Conservation (phyloP, 2,797 vertebrate genomes). For the Microtus californicus region DNA sequence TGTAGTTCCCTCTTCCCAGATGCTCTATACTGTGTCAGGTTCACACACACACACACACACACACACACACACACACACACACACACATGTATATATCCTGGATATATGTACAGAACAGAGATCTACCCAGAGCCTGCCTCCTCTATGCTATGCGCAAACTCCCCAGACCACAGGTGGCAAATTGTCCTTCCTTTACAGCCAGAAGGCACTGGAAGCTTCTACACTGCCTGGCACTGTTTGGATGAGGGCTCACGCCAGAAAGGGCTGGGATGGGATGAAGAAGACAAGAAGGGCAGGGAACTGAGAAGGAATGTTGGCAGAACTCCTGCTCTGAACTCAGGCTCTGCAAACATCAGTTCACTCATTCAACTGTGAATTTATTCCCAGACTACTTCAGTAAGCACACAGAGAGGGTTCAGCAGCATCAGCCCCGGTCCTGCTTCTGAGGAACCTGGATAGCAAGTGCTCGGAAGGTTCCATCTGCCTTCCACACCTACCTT, state of each 20-base stretch:
- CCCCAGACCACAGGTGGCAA: not conserved
- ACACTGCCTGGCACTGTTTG: not conserved
- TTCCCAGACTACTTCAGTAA: not conserved
- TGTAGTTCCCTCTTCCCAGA: not conserved
- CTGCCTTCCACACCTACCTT: not conserved
- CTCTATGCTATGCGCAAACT: not conserved
- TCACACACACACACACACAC: not conserved
- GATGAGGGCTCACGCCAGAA: conserved; percentile 35
- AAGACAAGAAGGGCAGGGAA: not conserved
- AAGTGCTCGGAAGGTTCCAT: not conserved
- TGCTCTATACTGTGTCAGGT: not conserved
- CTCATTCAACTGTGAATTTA: not conserved
- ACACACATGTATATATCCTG: not conserved
- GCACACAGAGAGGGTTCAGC: not conserved
- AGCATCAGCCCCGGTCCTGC: not conserved
- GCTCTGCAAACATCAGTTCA: not conserved
- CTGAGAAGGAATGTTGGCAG: not conserved
- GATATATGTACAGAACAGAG: not conserved
- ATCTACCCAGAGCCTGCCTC: not conserved
- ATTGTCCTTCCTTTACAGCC: conserved; percentile 37
- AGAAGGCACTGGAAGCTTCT: conserved; percentile 23
- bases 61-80: not conserved
- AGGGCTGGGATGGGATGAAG: not conserved
- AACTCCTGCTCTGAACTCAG: not conserved
- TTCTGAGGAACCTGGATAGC: not conserved